Conservation (phyloP, 2,888 invertebrate genomes). For the Falcaria lacertinaria region DNA sequence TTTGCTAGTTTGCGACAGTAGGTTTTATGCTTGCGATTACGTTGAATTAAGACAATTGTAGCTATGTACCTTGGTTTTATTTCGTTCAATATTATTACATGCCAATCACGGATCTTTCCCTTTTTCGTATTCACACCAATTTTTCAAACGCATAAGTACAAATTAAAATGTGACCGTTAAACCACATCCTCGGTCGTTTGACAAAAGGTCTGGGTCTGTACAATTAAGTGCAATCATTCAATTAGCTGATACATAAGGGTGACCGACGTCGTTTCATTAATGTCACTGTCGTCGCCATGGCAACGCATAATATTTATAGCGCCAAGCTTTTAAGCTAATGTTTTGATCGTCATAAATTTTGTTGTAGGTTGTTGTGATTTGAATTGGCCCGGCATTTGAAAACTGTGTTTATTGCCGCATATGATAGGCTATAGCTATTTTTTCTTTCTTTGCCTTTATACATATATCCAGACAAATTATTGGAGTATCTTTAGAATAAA, state of each 20-base stretch:
- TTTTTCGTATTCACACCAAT: too few relatives aligned
- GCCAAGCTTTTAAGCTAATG: slow-evolving; percentile 3
- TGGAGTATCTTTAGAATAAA: background rate
- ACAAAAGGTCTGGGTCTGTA: slow-evolving; percentile 37
- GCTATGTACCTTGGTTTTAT: too few relatives aligned
- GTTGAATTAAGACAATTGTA: too few relatives aligned
- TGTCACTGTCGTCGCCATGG: slow-evolving; percentile 27
- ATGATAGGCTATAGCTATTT: background rate
- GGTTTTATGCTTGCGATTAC: too few relatives aligned
- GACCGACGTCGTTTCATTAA: slow-evolving; percentile 15
- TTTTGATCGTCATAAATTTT: slow-evolving; percentile 4
- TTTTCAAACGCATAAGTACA: too few relatives aligned
- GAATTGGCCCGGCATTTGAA: background rate
- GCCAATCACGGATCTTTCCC: too few relatives aligned
- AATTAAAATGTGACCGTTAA: slow-evolving; percentile 36
- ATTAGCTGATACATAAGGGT: slow-evolving; percentile 42
- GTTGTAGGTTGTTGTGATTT: slow-evolving; percentile 1
- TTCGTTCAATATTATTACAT: too few relatives aligned
- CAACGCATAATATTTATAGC: slow-evolving; percentile 16
- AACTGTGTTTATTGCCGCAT: background rate
- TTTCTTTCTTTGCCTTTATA: background rate
- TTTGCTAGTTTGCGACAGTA: too few relatives aligned
- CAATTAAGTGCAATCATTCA: slow-evolving; percentile 65
- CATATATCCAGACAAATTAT: background rate
- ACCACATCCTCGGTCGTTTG: slow-evolving; percentile 48